Evolutionary conservation across 1,140 invertebrate genomes (phyloP).

Genomic region (Bradysia coprophila): DNA sequence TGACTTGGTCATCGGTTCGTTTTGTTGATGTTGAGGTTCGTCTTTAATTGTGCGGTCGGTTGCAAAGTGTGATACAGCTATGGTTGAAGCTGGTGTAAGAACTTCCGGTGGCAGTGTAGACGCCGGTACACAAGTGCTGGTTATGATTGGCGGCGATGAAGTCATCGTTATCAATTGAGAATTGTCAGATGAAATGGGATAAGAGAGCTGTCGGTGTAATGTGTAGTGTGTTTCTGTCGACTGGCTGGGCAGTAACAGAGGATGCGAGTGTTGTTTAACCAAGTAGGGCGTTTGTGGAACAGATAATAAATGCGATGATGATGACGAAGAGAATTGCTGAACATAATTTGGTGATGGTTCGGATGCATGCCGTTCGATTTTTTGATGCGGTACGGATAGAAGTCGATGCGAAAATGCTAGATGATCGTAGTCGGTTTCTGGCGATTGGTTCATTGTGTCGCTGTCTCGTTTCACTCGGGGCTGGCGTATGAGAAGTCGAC

Average conservation of each 20-base stretch:
- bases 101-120: neutral
- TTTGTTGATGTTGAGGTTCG: constrained; percentile 1
- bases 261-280: constrained; percentile 46
- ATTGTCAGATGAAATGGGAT: constrained; percentile 6
- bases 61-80: constrained; percentile 2
- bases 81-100: too few relatives aligned
- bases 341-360: constrained; percentile 28
- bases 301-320: constrained; percentile 32
- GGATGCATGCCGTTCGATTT: constrained; percentile 37
- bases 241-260: constrained; percentile 31
- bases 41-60: neutral
- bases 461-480: constrained; percentile 41
- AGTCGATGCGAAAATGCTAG: constrained; percentile 11
- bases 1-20: constrained; percentile 1
- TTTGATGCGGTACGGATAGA: constrained; percentile 20
- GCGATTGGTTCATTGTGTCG: constrained; percentile 27
- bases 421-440: constrained; percentile 19
- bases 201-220: constrained; percentile 10
- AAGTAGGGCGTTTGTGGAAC: constrained; percentile 33
- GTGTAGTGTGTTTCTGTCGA: constrained; percentile 14
- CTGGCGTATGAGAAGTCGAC: constrained; percentile 41
- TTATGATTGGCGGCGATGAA: constrained; percentile 2
- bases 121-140: neutral
- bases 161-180: constrained; percentile 4
- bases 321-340: constrained; percentile 15